Evolutionary conservation across 2,113 vertebrate species (phyloP), one percentile per base, ranked within the genome.

Genomic region (Hippocampus barbouri): DNA sequence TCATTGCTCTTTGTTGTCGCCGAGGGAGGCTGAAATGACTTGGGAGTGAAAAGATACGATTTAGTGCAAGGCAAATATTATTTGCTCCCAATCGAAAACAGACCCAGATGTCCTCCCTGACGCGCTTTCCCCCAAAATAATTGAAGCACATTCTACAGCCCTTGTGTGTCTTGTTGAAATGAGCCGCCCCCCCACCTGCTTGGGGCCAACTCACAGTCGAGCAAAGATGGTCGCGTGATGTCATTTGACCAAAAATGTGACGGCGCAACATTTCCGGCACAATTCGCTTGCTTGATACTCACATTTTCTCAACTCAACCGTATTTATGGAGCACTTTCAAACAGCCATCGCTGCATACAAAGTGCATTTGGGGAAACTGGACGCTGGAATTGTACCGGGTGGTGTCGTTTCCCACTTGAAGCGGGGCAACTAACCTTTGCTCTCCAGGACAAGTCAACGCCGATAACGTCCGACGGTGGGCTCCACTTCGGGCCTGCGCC

Each of bases 381-480:
- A 54, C 21, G 8, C 20, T 10, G 5, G 1, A 2, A 54, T 18
- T 54, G n/a, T 9, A 54, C 53, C 10, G 5, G 47, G 47, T 20
- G n/a, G 21, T 56, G 53, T 56, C 9, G 23, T 56, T 56, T 56
- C 53, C n/a, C 53, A 10, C 21, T 56, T n/a, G 21, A 23, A 23
- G 21, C 21, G 9, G 53, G 59, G 34, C 59, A 8, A 27, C 64
- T 66, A 38, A 91, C 89, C 85, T 87, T 86, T 66, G 34, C 61
- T 21, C 73, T 77, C 66, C 70, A 81, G 0, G 66, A 38, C 62
- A 40, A 20, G 5, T 75, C 69, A 27, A 47, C 73, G 43, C 73
- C 69, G 16, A 79, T 78, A 10, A 65, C 10, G 20, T 73, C 40
- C 14, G 57, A 59, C 21, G 76, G 59, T 16, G 6, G 59, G 59